A percentile compares a stretch with the other conserved stretches of the same genome.
Evolutionary conservation across 2,888 invertebrate species (phyloP).

Genomic region (Ennomos erosarius): DNA sequence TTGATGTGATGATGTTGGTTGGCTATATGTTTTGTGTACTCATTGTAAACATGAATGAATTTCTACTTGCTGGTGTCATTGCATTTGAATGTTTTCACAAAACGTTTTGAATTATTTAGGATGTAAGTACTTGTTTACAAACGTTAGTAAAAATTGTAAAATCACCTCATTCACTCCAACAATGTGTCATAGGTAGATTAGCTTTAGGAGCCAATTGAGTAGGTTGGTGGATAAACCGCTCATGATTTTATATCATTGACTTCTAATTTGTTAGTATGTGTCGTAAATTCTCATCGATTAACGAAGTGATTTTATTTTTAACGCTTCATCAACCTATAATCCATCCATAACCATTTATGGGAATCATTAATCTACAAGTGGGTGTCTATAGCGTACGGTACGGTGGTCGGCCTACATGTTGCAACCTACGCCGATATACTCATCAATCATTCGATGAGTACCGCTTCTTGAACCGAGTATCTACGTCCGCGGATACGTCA

Average conservation of each 20-base stretch:
- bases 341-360: slow-evolving; percentile 54
- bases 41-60: slow-evolving; percentile 64
- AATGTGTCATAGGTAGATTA: slow-evolving; percentile 16
- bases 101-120: slow-evolving; percentile 32
- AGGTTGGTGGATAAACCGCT: neutral
- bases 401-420: slow-evolving; percentile 62
- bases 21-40: slow-evolving; percentile 62
- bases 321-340: slow-evolving; percentile 35
- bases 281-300: slow-evolving; percentile 22
- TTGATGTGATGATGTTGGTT: slow-evolving; percentile 66
- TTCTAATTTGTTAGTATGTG: slow-evolving; percentile 17
- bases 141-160: slow-evolving; percentile 30
- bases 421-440: slow-evolving; percentile 70
- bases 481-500: slow-evolving; percentile 27
- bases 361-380: slow-evolving; percentile 61
- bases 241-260: slow-evolving; percentile 2
- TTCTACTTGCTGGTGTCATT: slow-evolving; percentile 41
- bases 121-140: slow-evolving; percentile 35
- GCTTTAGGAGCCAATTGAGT: slow-evolving; percentile 6
- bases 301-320: slow-evolving; percentile 33
- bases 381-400: slow-evolving; percentile 64
- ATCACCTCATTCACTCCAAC: slow-evolving; percentile 30
- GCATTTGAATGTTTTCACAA: slow-evolving; percentile 37
- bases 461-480: slow-evolving; percentile 53
- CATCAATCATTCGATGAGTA: slow-evolving; percentile 72